phyloP scores from a whole-genome alignment of 2,888 invertebrate genomes.

The Lasioglossum pauxillum region DNA sequence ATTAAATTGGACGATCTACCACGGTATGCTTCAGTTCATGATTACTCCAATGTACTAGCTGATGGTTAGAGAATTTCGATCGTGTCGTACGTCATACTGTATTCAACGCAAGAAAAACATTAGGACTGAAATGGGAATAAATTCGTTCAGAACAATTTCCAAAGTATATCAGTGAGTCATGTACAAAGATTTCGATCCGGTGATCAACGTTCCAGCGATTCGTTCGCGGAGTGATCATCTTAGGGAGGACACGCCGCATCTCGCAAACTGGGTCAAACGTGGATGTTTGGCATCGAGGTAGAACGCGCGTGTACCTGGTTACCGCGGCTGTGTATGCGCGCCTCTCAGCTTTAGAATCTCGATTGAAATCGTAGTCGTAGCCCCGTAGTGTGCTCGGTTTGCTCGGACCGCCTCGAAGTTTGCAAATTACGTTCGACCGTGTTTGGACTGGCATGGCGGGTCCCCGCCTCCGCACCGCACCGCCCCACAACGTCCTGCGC shows the following conservation, averaged over 20 bases:
- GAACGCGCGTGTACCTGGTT: slow-evolving; percentile 8
- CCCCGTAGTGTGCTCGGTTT: slow-evolving; percentile 19
- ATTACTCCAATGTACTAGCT: too few relatives aligned
- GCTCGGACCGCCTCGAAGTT: slow-evolving; percentile 47
- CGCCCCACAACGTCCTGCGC: not conserved
- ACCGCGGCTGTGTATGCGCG: not conserved
- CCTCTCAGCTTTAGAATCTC: slow-evolving; percentile 48
- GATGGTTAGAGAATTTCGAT: too few relatives aligned
- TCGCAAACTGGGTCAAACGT: slow-evolving; percentile 65
- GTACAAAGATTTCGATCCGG: not conserved
- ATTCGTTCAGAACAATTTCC: not conserved
- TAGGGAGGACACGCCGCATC: slow-evolving; percentile 33
- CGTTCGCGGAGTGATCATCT: slow-evolving; percentile 60
- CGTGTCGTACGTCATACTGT: too few relatives aligned
- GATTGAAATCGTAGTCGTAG: slow-evolving; percentile 59
- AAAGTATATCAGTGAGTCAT: not conserved
- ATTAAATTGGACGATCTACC: too few relatives aligned
- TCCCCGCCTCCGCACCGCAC: not conserved
- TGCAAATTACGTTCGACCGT: slow-evolving; percentile 63
- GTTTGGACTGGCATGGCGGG: slow-evolving; percentile 33
- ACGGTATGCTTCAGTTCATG: too few relatives aligned
- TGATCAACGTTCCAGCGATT: slow-evolving; percentile 48
- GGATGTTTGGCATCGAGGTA: slow-evolving; percentile 12
- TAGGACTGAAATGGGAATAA: not conserved
- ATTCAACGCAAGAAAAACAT: not conserved